Evolutionary conservation across 2,797 vertebrate species (phyloP).

Genomic region (Monodelphis domestica): DNA sequence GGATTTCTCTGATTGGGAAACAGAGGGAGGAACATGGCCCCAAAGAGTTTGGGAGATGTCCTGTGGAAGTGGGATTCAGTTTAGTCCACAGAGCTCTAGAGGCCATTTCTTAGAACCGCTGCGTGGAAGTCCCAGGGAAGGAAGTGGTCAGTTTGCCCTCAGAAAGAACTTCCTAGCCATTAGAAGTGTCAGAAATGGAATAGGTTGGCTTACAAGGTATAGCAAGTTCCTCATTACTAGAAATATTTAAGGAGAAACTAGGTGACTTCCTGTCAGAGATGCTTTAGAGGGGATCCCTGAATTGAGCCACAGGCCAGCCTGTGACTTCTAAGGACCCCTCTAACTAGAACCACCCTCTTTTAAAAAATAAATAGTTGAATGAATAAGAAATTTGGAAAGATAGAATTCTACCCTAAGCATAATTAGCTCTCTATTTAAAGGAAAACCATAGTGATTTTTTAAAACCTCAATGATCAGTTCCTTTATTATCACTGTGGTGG

Average conservation of each 20-base stretch:
- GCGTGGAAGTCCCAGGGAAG: not conserved
- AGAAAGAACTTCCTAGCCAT: not conserved
- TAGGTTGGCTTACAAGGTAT: not conserved
- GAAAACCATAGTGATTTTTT: slow-evolving; percentile 28
- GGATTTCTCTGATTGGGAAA: not conserved
- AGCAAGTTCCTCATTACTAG: not conserved
- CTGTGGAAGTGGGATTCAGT: not conserved
- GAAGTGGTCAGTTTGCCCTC: not conserved
- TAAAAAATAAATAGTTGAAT: not conserved
- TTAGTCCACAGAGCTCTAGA: not conserved
- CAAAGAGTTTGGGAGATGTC: not conserved
- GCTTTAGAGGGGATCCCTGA: slow-evolving; percentile 11
- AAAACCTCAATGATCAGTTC: slow-evolving; percentile 1
- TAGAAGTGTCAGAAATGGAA: not conserved
- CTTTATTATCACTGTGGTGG: not conserved
- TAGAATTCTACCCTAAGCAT: slow-evolving; percentile 16
- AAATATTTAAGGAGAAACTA: not conserved
- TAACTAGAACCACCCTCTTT: not conserved
- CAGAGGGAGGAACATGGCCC: not conserved
- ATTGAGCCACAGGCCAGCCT: not conserved
- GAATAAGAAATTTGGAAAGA: slow-evolving; percentile 6
- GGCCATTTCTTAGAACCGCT: slow-evolving; percentile 24
- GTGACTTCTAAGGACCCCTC: not conserved
- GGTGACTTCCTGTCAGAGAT: slow-evolving; percentile 1
- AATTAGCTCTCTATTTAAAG: slow-evolving; percentile 10